Evolutionary conservation across 2,797 vertebrate genomes (phyloP), one percentile per base, ranked within the genome.

Genomic region (Cynodonichthys magdalenae): DNA sequence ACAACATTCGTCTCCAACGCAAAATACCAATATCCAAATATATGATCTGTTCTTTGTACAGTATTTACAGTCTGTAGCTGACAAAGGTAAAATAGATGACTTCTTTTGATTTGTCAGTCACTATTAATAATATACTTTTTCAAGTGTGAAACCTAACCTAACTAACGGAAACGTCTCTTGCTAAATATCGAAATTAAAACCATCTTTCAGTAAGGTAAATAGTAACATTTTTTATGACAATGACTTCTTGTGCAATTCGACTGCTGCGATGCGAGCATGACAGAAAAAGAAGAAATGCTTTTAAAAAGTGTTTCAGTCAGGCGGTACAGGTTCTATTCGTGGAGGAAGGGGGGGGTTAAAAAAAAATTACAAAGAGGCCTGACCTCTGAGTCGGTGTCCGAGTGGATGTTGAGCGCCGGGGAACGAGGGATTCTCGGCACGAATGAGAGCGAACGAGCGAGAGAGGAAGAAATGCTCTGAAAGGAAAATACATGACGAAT

Each of bases 1-100:
- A 91, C 88, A 79, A 91, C 90, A 90, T 90, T 87, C 83, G 89
- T 88, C 84, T 91, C 90, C 91, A 91, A 92, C 88, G 85, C 85
- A 91, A 91, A 92, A 91, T 90, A 91, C 86, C 87, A 87, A 91
- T 90, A 90, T 92, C 91, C 89, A 92, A 92, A 93, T 92, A 93
- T 93, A 92, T 91, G 91, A 92, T 92, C 91, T 92, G 90, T 92
- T 77, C 74, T 92, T 92, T 92, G 79, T 92, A 93, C 92, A 93
- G 42, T 92, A 92, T 92, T 85, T 92, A 92, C 92, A 93, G 85
- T 87, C 87, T 89, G 85, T 88, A 85, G 85, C 86, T 88, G 89
- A 90, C 87, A 88, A 87, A 87, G 88, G 79, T 91, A 92, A 89
- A 92, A 86, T 90, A 90, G 85, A 91, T 85, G 76, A 89, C 79